Evolutionary conservation across 2,888 invertebrate species (phyloP), one percentile per base, ranked within the genome.

Genomic region (Pharmacophagus antenor): DNA sequence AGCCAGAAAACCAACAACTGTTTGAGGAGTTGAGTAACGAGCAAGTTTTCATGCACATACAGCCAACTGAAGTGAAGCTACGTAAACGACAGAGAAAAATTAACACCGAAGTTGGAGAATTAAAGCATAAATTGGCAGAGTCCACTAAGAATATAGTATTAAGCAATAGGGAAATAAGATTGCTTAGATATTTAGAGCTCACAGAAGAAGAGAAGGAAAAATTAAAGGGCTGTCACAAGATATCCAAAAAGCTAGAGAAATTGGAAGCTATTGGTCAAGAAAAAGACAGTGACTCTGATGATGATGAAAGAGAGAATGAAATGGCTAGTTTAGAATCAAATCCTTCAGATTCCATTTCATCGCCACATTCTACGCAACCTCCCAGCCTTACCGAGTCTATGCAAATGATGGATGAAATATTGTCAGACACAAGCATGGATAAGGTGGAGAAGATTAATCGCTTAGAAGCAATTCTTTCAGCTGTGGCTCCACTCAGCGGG

Each of bases 171-270:
- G 98, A 98, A 88, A 97, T 98, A 71, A 93, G 97, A 72, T 91
- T 98, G 62, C 88, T 98, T 65, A 94, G 96, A 74, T 97, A 97
- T 85, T 93, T 98, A 82, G 97, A 97, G 73, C 92, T 98, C 55
- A 97, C 97, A 18, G 97, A 97, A 70, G 97, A 97, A 66, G 97
- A 98, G 76, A 97, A 97, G 73, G 97, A 97, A 70, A 97, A 97
- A 79, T 87, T 98, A 18, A 97, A 97, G 81, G 96, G 96, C 41
- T 96, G 95, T 55, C 95, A 97, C 74, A 98, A 98, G 88, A 97
- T 98, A 63, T 97, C 97, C 0, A 96, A 95, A 74, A 98, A 98
- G 79, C 85, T 98, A 63, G 97, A 98, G 76, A 97, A 98, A 84
- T 91, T 98, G 65, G 97, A 97, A 84, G 95, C 94, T 66, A 92